Percentiles rank a stretch among this genome's conserved stretches.
These are phyloP conservation scores for Ypsolopha scabrella DNA, from an alignment of 2,888 invertebrate species.

Conservation along the genomic window DNA sequence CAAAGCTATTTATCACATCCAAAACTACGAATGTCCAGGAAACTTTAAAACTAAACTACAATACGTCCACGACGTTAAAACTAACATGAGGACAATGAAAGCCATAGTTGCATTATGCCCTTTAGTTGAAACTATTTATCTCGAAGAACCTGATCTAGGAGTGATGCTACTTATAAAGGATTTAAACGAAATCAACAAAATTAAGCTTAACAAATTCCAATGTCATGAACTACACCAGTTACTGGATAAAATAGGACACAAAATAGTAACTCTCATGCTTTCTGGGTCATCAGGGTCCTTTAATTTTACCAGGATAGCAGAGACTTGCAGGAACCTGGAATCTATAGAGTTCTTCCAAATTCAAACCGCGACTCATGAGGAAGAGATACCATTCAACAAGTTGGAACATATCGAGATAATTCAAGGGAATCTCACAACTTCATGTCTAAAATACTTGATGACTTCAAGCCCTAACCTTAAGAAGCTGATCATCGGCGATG, in stretches of 20 bases:
- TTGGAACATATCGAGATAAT: constrained; percentile 76
- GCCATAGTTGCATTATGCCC: constrained; percentile 74
- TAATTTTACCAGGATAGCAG: constrained; percentile 70
- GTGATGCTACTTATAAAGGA: constrained; percentile 62
- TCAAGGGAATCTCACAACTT: constrained; percentile 71
- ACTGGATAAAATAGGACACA: constrained; percentile 65
- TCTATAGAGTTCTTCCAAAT: constrained; percentile 77
- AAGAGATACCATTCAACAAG: constrained; percentile 69
- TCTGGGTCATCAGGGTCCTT: constrained; percentile 69
- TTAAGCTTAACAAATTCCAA: constrained; percentile 74
- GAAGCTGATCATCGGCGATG: constrained; percentile 75
- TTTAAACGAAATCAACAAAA: constrained; percentile 57
- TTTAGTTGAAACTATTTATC: constrained; percentile 72
- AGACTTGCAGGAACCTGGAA: constrained; percentile 69
- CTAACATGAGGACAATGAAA: constrained; percentile 69
- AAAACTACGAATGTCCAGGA: constrained; percentile 58
- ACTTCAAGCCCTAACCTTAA: constrained; percentile 70
- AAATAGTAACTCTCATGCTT: constrained; percentile 67
- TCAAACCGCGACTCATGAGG: constrained; percentile 69
- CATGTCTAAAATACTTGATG: constrained; percentile 71
- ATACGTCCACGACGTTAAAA: constrained; percentile 75
- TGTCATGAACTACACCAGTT: constrained; percentile 72
- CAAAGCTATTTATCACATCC: constrained; percentile 68
- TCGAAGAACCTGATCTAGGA: constrained; percentile 72
- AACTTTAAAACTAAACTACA: constrained; percentile 73